Percentiles rank a stretch among this genome's conserved stretches.
phyloP scores from a whole-genome alignment of 2,888 invertebrate genomes.

The Philhelius pedissequus region DNA sequence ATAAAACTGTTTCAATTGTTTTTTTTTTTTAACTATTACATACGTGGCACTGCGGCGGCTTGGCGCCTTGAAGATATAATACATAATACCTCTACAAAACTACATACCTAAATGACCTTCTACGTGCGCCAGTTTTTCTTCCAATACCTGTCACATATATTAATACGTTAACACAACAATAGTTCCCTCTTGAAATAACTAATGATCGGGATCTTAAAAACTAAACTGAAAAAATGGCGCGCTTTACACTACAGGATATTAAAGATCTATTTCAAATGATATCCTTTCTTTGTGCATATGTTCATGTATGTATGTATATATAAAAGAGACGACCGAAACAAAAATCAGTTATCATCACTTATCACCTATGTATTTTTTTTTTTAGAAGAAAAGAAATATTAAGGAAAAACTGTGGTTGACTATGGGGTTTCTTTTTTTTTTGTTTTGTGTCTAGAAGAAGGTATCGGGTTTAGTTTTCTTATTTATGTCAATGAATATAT shows the following conservation, averaged over 20 bases:
- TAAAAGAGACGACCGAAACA: constrained; percentile 11
- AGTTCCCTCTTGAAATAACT: background rate
- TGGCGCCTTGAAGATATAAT: constrained; percentile 30
- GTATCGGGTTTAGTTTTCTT: constrained; percentile 2
- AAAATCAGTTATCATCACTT: constrained; percentile 65
- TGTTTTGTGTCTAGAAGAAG: background rate
- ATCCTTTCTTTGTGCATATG: constrained; percentile 40
- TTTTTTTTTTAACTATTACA: constrained; percentile 7
- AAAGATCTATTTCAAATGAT: constrained; percentile 38
- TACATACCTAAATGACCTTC: constrained; percentile 30
- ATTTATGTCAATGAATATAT: constrained; percentile 30
- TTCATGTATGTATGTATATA: too few relatives aligned
- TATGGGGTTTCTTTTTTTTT: constrained; percentile 19
- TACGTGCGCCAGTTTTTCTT: constrained; percentile 17
- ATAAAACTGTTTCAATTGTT: background rate
- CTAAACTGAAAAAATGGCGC: constrained; percentile 31
- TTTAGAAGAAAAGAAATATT: background rate
- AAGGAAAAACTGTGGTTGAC: constrained; percentile 11
- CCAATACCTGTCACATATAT: constrained; percentile 63
- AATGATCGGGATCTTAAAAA: constrained; percentile 35
- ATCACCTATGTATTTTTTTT: constrained; percentile 37
- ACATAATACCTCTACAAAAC: background rate
- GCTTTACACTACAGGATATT: constrained; percentile 49
- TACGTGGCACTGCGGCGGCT: background rate
- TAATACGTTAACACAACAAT: constrained; percentile 65